These are phyloP conservation scores for Campylomormyrus tamandua DNA, from an alignment of 2,113 vertebrate genomes.

Conservation along the genomic window DNA sequence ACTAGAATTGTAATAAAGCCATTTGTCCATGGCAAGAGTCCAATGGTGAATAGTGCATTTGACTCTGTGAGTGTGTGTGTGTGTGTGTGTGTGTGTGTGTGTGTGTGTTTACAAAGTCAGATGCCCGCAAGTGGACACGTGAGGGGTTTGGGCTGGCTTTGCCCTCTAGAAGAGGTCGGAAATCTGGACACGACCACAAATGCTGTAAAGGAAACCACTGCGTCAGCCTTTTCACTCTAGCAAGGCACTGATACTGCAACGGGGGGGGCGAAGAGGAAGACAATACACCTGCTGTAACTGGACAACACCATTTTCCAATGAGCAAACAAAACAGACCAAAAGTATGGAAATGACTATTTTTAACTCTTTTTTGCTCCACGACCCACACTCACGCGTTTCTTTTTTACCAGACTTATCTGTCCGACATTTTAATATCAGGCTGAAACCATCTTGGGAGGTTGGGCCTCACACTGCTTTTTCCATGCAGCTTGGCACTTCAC, in stretches of 20 bases:
- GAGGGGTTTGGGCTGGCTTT: background rate
- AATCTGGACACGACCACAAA: conserved; percentile 1
- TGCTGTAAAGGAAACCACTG: background rate
- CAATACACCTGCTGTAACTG: background rate
- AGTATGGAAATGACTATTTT: background rate
- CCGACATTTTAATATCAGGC: background rate
- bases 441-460: conserved; percentile 37
- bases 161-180: background rate
- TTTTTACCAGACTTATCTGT: background rate
- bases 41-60: background rate
- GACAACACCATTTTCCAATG: conserved; percentile 1
- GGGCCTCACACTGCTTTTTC: conserved; percentile 32
- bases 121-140: background rate
- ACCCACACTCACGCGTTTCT: background rate
- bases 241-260: background rate
- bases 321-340: background rate
- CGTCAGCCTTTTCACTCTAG: background rate
- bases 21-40: background rate
- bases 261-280: background rate
- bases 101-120: background rate
- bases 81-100: background rate
- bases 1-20: background rate
- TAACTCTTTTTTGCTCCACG: background rate
- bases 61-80: background rate
- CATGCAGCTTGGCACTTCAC: conserved; percentile 38